phyloP scores from a whole-genome alignment of 2,113 vertebrate genomes.

The Dendropsophus ebraccatus region DNA sequence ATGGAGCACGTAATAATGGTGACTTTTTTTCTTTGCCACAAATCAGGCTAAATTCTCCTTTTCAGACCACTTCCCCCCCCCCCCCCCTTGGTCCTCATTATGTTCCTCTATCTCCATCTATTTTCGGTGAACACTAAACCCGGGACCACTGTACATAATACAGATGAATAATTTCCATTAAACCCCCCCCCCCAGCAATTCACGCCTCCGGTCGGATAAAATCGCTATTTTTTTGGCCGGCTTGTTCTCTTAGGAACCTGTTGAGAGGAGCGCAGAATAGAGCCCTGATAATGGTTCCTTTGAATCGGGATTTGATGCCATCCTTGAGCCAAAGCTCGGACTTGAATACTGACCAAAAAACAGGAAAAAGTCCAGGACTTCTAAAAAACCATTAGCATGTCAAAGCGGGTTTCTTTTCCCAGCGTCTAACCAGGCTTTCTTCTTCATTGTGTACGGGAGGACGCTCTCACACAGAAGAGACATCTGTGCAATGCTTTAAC shows the following conservation, averaged over 20 bases:
- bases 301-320: slow-evolving; percentile 33
- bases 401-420: slow-evolving; percentile 44
- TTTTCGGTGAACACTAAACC: neutral
- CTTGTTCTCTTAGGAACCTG: slow-evolving; percentile 1
- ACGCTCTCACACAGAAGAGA: slow-evolving; percentile 32
- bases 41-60: no score
- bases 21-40: no score
- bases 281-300: slow-evolving; percentile 33
- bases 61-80: neutral
- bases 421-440: slow-evolving; percentile 50
- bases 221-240: neutral
- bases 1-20: no score
- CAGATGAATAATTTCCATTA: neutral
- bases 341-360: slow-evolving; percentile 39
- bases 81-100: neutral
- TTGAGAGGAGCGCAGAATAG: neutral
- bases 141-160: neutral
- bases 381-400: slow-evolving; percentile 53
- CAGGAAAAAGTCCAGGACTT: slow-evolving; percentile 51
- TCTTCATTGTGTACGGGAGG: slow-evolving; percentile 18
- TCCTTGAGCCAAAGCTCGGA: slow-evolving; percentile 2
- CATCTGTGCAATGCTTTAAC: slow-evolving; percentile 46
- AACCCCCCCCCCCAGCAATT: no score
- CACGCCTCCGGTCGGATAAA: neutral
- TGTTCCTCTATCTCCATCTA: neutral